A percentile compares a stretch with the other conserved stretches of the same genome.
Evolutionary conservation across 2,113 vertebrate genomes (phyloP).

Genomic region (Dermatemys mawii): DNA sequence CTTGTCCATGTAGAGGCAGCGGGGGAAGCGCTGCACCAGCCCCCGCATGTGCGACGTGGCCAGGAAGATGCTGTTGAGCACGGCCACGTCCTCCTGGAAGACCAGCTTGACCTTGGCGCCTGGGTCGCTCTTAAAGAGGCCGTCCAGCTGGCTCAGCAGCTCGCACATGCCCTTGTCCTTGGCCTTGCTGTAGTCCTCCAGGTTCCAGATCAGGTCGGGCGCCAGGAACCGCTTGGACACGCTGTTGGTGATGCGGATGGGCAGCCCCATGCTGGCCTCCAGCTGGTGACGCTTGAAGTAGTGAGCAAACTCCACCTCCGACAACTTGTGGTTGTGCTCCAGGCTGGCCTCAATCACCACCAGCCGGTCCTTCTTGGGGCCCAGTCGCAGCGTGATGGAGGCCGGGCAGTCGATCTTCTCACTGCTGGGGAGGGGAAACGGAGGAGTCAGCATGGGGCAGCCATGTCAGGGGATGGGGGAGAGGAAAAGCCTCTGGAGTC

Average conservation of each 20-base stretch:
- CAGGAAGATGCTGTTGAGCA: conserved; percentile 37
- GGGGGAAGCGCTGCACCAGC: neutral
- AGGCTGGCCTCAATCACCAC: conserved; percentile 24
- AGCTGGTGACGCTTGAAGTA: conserved; percentile 23
- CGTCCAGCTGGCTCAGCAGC: neutral
- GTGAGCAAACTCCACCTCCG: conserved; percentile 7
- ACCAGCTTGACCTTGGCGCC: conserved; percentile 37
- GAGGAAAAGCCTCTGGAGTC: too few relatives aligned
- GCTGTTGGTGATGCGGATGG: conserved; percentile 36
- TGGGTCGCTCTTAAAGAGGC: neutral
- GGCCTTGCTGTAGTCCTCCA: conserved; percentile 21
- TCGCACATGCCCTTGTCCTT: conserved; percentile 28
- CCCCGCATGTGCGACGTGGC: conserved; percentile 1
- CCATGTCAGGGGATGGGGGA: too few relatives aligned
- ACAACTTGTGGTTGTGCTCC: conserved; percentile 31
- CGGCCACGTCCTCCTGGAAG: conserved; percentile 27
- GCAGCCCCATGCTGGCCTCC: conserved; percentile 20
- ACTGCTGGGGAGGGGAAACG: neutral
- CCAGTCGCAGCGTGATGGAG: conserved; percentile 8
- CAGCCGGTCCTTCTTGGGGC: conserved; percentile 28
- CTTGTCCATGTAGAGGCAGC: conserved; percentile 15
- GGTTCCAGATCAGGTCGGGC: conserved; percentile 1
- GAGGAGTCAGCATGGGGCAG: neutral
- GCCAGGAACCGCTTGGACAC: conserved; percentile 46
- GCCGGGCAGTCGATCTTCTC: conserved; percentile 40